Evolutionary conservation across 2,888 invertebrate genomes (phyloP).

Genomic region (Athripsodes cinereus): DNA sequence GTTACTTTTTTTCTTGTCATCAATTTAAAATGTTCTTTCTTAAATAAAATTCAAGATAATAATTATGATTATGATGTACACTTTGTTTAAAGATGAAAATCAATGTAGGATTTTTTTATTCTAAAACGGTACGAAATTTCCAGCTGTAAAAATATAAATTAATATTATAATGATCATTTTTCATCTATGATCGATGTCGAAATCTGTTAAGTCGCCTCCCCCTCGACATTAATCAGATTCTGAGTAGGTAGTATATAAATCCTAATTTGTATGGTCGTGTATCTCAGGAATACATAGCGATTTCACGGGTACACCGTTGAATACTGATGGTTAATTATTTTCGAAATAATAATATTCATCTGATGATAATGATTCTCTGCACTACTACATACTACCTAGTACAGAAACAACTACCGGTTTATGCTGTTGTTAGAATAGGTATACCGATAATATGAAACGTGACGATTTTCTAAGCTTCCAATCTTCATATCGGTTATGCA

Average conservation of each 20-base stretch:
- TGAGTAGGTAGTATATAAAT: background rate
- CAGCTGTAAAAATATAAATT: too few relatives aligned
- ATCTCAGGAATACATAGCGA: background rate
- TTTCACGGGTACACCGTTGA: background rate
- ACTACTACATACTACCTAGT: background rate
- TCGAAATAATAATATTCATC: background rate
- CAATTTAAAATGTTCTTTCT: too few relatives aligned
- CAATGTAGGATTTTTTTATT: too few relatives aligned
- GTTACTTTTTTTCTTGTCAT: too few relatives aligned
- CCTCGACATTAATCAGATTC: too few relatives aligned
- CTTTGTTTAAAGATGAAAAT: too few relatives aligned
- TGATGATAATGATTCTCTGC: background rate
- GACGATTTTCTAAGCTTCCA: conserved; percentile 1
- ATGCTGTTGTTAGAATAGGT: background rate
- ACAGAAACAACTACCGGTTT: background rate
- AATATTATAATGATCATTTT: too few relatives aligned
- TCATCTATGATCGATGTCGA: too few relatives aligned
- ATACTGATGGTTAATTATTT: conserved; percentile 1
- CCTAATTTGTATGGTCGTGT: background rate
- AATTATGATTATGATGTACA: too few relatives aligned
- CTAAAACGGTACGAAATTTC: too few relatives aligned
- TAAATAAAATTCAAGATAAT: too few relatives aligned
- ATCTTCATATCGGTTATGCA: background rate
- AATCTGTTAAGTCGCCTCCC: too few relatives aligned
- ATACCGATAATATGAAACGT: background rate